phyloP scores from a whole-genome alignment of 2,888 invertebrate genomes.

The Diplazon laetatorius region DNA sequence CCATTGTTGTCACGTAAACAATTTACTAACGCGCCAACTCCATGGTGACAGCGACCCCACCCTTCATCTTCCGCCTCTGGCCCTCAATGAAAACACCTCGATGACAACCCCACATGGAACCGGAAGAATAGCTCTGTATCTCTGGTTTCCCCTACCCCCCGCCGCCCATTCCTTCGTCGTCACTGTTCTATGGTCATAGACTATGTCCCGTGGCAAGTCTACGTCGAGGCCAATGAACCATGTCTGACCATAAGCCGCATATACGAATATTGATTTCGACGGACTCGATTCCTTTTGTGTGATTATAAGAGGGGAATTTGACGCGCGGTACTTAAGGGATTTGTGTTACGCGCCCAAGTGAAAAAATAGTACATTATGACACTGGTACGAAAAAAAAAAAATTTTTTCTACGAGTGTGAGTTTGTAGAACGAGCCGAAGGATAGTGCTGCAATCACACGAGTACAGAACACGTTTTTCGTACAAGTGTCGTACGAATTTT shows the following conservation, averaged over 20 bases:
- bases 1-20: conserved; percentile 69
- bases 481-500: no score
- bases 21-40: conserved; percentile 61
- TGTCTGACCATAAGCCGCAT: background rate
- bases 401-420: no score
- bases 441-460: no score
- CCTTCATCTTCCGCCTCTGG: no score
- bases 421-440: no score
- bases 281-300: no score
- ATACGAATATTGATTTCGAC: background rate
- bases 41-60: conserved; percentile 11
- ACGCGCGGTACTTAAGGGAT: no score
- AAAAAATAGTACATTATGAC: no score
- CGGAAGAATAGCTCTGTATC: conserved; percentile 16
- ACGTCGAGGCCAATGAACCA: conserved; percentile 3
- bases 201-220: background rate
- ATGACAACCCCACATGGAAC: conserved; percentile 25
- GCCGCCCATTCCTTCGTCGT: background rate
- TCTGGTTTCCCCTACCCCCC: conserved; percentile 30
- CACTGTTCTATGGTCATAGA: background rate
- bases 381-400: no score
- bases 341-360: no score
- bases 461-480: no score
- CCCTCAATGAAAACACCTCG: conserved; percentile 30
- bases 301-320: no score